Evolutionary conservation across 2,113 vertebrate species (phyloP), one percentile per base, ranked within the genome.

Genomic region (Tretioscincus oriximinensis): DNA sequence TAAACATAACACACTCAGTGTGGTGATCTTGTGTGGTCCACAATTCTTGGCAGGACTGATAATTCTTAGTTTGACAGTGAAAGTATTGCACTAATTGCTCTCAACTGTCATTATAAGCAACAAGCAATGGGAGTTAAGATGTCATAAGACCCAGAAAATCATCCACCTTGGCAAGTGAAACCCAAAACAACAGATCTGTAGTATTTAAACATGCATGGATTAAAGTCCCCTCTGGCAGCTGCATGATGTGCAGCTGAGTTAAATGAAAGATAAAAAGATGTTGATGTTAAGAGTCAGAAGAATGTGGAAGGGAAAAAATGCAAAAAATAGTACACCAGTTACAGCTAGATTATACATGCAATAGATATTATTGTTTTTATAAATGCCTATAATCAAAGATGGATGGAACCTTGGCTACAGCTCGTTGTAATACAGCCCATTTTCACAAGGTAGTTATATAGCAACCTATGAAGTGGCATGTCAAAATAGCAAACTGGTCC

Each of bases 61-160:
- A 41, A 7, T 29, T 31, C 54, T 26, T 8, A 21, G 70, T 2
- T 69, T 12, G 31, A 60, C 66, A 20, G 10, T 18, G 65, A 45
- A 81, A 51, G 2, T 47, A 58, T 58, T 58, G 54, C 54, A 45
- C 65, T 49, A 76, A 81, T 76, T 81, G n/a, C 26, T 49, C 58
- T 69, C n/a, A 24, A 68, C 18, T 29, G 64, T 69, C 35, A 60
- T 58, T 68, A 60, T 68, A 75, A 81, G 74, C 49, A 81, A 28
- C 18, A 60, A 29, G 51, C 14, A 31, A 18, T 41, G 31, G 26
- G 65, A 76, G 20, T 51, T 81, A 54, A 41, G 20, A 45, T 76
- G 49, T 22, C 47, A 2, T 61, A 65, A 26, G 60, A 20, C 41
- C 58, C 28, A 51, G 60, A 49, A 41, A 20, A 28, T 24, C 60